phyloP scores from a whole-genome alignment of 1,140 invertebrate species.

The Conus betulinus region DNA sequence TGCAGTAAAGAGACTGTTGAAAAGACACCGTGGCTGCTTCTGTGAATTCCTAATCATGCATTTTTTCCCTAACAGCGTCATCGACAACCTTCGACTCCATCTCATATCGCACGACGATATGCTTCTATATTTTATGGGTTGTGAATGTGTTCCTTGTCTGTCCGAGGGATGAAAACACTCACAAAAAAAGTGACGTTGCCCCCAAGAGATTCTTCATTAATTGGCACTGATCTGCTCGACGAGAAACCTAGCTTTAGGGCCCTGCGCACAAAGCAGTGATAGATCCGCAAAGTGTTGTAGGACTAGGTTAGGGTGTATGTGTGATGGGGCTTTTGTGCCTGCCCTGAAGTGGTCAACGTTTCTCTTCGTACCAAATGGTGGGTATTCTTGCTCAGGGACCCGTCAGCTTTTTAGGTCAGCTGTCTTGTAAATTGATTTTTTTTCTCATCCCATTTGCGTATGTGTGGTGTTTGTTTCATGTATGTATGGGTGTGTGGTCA shows the following conservation, averaged over 20 bases:
- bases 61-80: background rate
- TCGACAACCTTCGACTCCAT: background rate
- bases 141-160: background rate
- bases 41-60: background rate
- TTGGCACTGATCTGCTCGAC: background rate
- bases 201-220: background rate
- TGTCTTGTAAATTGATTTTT: constrained; percentile 3
- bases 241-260: constrained; percentile 60
- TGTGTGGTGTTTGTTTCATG: background rate
- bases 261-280: constrained; percentile 79
- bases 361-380: background rate
- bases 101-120: constrained; percentile 5
- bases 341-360: background rate
- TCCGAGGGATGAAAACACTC: background rate
- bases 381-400: constrained; percentile 1
- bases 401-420: background rate
- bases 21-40: background rate
- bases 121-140: constrained; percentile 15
- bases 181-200: background rate
- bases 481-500: background rate
- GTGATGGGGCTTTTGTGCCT: background rate
- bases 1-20: too few species aligned
- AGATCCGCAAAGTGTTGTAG: constrained; percentile 61
- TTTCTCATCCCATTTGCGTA: background rate
- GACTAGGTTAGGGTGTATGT: constrained; percentile 37